A percentile compares a stretch with the other conserved stretches of the same genome.
Evolutionary conservation across 2,888 invertebrate species (phyloP).

Genomic region (Thecophora atra): DNA sequence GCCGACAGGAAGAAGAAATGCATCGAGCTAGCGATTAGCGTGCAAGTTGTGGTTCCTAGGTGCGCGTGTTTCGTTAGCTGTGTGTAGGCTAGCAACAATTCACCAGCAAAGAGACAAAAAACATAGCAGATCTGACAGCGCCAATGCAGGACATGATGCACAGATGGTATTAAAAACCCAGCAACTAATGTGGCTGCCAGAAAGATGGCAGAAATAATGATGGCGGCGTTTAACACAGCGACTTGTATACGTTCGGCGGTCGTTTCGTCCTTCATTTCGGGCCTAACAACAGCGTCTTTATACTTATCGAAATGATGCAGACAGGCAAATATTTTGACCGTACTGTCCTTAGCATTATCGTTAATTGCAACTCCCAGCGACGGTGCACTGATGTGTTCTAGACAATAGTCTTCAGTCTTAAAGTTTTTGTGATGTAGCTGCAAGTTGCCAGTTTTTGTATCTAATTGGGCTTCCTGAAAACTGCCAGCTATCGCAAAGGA

Average conservation of each 20-base stretch:
- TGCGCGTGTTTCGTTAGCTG: conserved; percentile 73
- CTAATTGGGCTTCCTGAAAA: conserved; percentile 50
- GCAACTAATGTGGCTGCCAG: conserved; percentile 82
- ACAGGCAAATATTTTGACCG: conserved; percentile 73
- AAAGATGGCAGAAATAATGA: conserved; percentile 83
- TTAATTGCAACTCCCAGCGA: conserved; percentile 34
- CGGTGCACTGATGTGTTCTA: conserved; percentile 51
- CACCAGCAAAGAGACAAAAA: conserved; percentile 82
- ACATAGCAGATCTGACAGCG: conserved; percentile 89
- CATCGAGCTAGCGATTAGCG: conserved; percentile 76
- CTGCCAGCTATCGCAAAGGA: conserved; percentile 59
- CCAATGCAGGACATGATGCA: conserved; percentile 88
- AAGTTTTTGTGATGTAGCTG: conserved; percentile 51
- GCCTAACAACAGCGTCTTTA: conserved; percentile 11
- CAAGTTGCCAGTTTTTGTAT: conserved; percentile 46
- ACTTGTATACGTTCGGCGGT: conserved; percentile 68
- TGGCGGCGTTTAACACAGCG: conserved; percentile 78
- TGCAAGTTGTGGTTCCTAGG: conserved; percentile 72
- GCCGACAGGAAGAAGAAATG: conserved; percentile 90
- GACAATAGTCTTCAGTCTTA: conserved; percentile 51
- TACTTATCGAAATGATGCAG: conserved; percentile 68
- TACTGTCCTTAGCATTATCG: conserved; percentile 46
- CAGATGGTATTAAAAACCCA: conserved; percentile 81
- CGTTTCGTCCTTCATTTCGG: conserved; percentile 38
- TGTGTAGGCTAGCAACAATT: conserved; percentile 80